Conservation (phyloP, 2,888 invertebrate species). For the Torymus auratus region DNA sequence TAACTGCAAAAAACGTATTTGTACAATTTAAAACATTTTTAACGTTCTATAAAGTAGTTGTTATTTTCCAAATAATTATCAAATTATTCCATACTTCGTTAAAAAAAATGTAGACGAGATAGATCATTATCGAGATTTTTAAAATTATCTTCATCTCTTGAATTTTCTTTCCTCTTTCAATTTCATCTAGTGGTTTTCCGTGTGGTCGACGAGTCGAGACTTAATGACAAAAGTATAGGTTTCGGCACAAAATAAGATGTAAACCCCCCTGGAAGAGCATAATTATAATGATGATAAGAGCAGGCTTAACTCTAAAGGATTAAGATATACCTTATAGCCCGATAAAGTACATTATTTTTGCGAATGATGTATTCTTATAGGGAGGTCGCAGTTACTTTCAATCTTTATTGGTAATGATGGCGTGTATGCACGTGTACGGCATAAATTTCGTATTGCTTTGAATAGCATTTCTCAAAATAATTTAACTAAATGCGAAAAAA, state of each 20-base stretch:
- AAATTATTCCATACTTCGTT: conserved; percentile 23
- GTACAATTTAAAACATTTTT: too few species aligned
- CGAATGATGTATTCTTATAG: conserved; percentile 12
- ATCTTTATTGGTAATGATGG: background rate
- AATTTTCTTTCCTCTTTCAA: conserved; percentile 4
- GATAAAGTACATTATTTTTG: conserved; percentile 10
- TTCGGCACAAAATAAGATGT: conserved; percentile 23
- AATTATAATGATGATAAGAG: conserved; percentile 31
- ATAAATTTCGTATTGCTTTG: too few species aligned
- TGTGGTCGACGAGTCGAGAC: conserved; percentile 10
- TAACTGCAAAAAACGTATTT: too few species aligned
- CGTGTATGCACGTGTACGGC: too few species aligned
- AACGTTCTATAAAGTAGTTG: too few species aligned
- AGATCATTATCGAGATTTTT: background rate
- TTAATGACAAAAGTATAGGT: conserved; percentile 42
- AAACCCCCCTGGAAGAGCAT: background rate
- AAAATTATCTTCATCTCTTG: background rate
- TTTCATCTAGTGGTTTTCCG: background rate
- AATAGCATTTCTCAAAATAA: too few species aligned
- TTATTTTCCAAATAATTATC: conserved; percentile 12
- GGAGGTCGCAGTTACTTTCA: background rate
- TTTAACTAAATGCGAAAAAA: too few species aligned
- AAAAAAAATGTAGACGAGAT: background rate
- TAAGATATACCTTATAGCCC: conserved; percentile 11
- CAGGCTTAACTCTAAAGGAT: background rate